Base-by-base conservation (phyloP, 2,888 invertebrate genomes). In the Creontiades dilutus region DNA sequence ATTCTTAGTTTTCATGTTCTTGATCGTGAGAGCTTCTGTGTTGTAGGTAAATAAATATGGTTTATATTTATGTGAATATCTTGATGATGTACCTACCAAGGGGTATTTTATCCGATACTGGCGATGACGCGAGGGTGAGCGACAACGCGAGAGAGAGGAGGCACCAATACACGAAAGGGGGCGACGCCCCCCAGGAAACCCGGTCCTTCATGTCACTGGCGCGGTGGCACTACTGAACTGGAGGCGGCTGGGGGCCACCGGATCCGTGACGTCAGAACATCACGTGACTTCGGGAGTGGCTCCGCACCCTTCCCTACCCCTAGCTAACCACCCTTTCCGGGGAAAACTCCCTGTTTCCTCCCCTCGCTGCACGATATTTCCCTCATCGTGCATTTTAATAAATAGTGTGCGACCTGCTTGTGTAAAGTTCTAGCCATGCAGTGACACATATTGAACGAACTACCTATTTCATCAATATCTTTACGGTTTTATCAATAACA, bases 251-350 rank as follows among this genome's bases (percentile, higher is more conserved):
- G 86, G 86, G 86, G 86, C 86, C 76, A 75, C 86, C 86, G 61
- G 86, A 68, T 48, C 75, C 13, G 68, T 86, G 86, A 86, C 86
- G 86, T 86, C 86, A 86, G 75, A n/a, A n/a, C 52, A 48, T 86
- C 86, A 86, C 75, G 86, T 86, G 86, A 86, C 86, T 86, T 68
- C 86, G 86, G 86, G 86, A 86, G 86, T 86, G 86, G 86, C 75
- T 46, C 84, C 82, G 80, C 37, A 12, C n/a, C 28, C 47, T 19
- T 14, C 55, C 85, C 85, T 12, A 37, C 37, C 4, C 61, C 85
- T 52, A 2, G 27, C 78, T 7, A 46, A 37, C 68, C 19, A 12
- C 68, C 23, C 23, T 68, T 68, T 13, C 23, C 0, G 23, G 68
- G 27, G 23, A 19, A 61, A 68, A 23, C 9, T 14, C 52, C 52